Base-by-base conservation (phyloP, 2,113 vertebrate species). In the Ptyas mucosa region DNA sequence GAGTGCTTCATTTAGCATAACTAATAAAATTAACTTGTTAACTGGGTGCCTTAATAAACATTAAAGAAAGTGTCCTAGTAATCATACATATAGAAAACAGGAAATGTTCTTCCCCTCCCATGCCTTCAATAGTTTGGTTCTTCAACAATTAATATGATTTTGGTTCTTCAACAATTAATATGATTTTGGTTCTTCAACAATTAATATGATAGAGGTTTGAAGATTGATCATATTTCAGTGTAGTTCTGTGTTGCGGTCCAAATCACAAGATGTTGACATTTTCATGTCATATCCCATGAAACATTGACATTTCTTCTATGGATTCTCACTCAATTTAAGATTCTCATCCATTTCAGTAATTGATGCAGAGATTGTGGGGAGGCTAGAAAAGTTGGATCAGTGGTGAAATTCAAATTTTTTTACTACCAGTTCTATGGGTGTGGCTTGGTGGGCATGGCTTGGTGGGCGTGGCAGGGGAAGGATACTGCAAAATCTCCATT, bases 71-170 rank as follows among this genome's bases (percentile, higher is more conserved):
- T 69, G 94, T 91, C 43, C 87, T 92, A 34, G 57, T 86, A 49
- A 2, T 94, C 90, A 51, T 57, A 20, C 90, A 95, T 58, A 7
- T 92, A 43, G 52, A 26, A 55, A 93, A 52, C 55, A 75, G 89
- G 61, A n/a, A 87, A 23, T 52, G 1, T 88, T 52, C 20, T 29
- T n/a, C 23, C 55, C 29, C 24, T 85, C 11, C 29, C 7, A 43
- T 43, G 1, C 15, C 43, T 21, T 43, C 34, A 51, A 29, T 29
- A 51, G 54, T 0, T 55, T 64, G 21, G n/a, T 91, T 87, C 34
- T 49, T 34, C n/a, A 81, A 39, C 21, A 81, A 11, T 43, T 54
- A 15, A 53, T 90, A n/a, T 53, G 49, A 9, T 15, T n/a, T 24
- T 51, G 18, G 52, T 91, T 85, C 29, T 54, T 29, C 24, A 64